Base-by-base conservation (phyloP, 2,797 vertebrate species). In the Rhinella marina region DNA sequence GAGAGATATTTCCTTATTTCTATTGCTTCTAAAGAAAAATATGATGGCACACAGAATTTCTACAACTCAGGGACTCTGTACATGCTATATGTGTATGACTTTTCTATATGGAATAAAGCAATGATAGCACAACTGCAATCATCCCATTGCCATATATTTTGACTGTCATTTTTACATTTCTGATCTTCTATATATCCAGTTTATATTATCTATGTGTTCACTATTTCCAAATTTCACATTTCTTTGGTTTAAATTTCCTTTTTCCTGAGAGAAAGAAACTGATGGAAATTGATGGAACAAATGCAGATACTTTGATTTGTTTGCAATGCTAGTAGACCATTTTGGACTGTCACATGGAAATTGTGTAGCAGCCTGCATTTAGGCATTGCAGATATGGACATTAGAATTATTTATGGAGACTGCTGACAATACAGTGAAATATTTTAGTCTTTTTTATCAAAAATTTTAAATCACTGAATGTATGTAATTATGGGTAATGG, bases 261-360 rank as follows among this genome's bases (percentile, higher is more conserved):
- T 32, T 72, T 41, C 32, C 70, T 41, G 16, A 21, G 29, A 72
- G 70, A 21, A 72, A 70, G 11, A 19, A 72, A 41, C 70, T 8
- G 70, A 41, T 72, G 70, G 70, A 72, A 72, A 72, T 72, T 41
- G 17, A 72, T 72, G 70, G 70, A 72, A 41, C 29, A 72, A 29
- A 29, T 70, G 66, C 27, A 16, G 11, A 1, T 7, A 17, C 13
- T 27, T 70, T 3, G n/a, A 41, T 72, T 29, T 72, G 70, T 72
- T 72, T 32, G 21, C 29, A 21, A 21, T 72, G 70, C 21, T 9
- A 17, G 66, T 29, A 29, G 25, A 70, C 70, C 29, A 41, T 72
- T 41, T 41, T 72, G 70, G 70, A 72, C 70, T 41, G 70, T 72
- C 70, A 72, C 29, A 41, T 17, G 17, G 70, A 41, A 7, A 41